Evolutionary conservation across 1,140 invertebrate species (phyloP), one percentile per base, ranked within the genome.

Genomic region (Dryas iulia): DNA sequence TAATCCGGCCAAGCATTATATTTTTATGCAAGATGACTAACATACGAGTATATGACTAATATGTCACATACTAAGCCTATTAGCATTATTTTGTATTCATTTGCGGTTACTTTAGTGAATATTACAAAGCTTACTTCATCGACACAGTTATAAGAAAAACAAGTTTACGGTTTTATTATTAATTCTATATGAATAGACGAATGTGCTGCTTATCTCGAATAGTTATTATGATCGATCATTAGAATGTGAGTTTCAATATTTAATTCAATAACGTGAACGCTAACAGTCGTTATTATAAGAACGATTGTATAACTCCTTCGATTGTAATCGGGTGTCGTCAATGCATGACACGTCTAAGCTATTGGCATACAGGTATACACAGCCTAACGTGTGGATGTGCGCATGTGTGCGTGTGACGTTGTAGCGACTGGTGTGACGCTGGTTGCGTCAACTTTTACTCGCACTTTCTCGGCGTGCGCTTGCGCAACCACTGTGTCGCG

Each of bases 391-490:
- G 69, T 69, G 79, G 72, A 75, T 66, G 39, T 35, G 56, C 23
- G 33, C 33, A 58, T 81, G 72, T 74, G 73, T 76, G 76, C 71
- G 84, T 79, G 76, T 84, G 83, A 84, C 82, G 85, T 81, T 74
- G 76, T 67, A 69, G 67, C 75, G 77, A 77, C 62, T 69, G 75
- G 76, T 82, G 78, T 85, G 87, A 86, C 86, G 83, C 78, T 71
- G 65, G 83, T 91, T 90, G 87, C 87, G 86, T 91, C 89, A 90
- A 91, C 89, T 91, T 90, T 91, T 89, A 91, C 89, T 90, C 83
- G 86, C 87, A 90, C 89, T 91, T 91, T 91, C 89, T 86, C 89
- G 84, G 67, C 65, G 61, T 78, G 79, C 83, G 76, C 85, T 90
- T 90, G 86, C 89, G 86, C 87, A 90, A 90, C 84, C 76, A 69